Base-by-base conservation (phyloP, 1,140 invertebrate species). In the Alviniconcha marisindica region DNA sequence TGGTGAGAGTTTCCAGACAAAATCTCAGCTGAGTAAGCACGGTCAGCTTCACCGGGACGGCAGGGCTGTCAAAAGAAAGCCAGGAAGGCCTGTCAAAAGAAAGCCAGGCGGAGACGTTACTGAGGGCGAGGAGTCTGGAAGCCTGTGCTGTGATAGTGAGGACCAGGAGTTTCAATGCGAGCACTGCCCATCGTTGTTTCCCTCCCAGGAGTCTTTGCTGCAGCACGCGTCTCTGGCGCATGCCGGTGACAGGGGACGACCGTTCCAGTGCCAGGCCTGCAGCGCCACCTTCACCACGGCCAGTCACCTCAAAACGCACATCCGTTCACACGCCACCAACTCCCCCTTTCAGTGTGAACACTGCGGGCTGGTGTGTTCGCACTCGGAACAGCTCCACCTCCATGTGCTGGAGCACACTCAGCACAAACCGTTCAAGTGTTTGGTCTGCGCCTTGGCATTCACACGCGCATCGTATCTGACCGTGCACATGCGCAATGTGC, bases 341-440 rank as follows among this genome's bases (percentile, higher is more conserved):
- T 96, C 96, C 86, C 96, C 96, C 0, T 96, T 95, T 92, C 94
- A 95, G 90, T 98, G 97, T 89, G 91, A 84, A 63, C 82, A 87
- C 21, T 93, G 92, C 84, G 90, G 87, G 33, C 92, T 99, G 79
- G 40, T n/a, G 0, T 99, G 99, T 91, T 98, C 98, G 0, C 94
- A 98, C 7, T 98, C 97, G 24, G 98, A 97, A 0, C 98, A 99
- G 92, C 92, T 99, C 63, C 99, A 97, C 0, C 94, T 97, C 7
- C 98, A 99, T 92, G 93, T 98, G 73, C 94, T 98, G 12, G 99
- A 97, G 0, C 91, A 92, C 81, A 99, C 89, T 93, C 98, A 97
- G 10, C 98, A 99, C 92, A 98, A 98, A 90, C 78, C 78, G 3
- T 86, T 78, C 44, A 33, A 69, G 51, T 88, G 87, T 78, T 48